Evolutionary conservation across 2,797 vertebrate species (phyloP).

Genomic region (Miichthys miiuy): DNA sequence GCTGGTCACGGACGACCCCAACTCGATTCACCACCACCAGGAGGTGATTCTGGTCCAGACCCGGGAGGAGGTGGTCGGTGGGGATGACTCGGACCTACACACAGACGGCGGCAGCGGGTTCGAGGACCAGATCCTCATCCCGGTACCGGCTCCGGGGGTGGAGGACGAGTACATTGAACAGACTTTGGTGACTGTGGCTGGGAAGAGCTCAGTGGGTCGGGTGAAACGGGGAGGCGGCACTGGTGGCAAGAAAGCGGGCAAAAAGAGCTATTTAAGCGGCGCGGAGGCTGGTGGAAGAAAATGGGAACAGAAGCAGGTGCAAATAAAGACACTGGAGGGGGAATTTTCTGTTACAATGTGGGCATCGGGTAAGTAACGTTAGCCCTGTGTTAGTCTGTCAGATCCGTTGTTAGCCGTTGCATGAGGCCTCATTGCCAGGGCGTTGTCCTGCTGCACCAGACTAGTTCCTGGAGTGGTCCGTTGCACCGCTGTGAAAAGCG

Average conservation of each 20-base stretch:
- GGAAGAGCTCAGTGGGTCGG: slow-evolving; percentile 92
- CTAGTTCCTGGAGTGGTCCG: slow-evolving; percentile 73
- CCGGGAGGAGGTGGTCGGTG: slow-evolving; percentile 97
- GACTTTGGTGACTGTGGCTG: slow-evolving; percentile 95
- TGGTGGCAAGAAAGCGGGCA: slow-evolving; percentile 93
- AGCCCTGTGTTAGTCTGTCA: slow-evolving; percentile 47
- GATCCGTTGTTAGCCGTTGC: slow-evolving; percentile 66
- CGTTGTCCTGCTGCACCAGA: slow-evolving; percentile 86
- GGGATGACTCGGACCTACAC: slow-evolving; percentile 95
- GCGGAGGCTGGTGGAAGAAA: slow-evolving; percentile 91
- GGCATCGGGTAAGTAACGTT: slow-evolving; percentile 93
- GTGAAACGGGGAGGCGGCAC: slow-evolving; percentile 90
- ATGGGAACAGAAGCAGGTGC: slow-evolving; percentile 99
- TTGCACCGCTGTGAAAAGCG: slow-evolving; percentile 33
- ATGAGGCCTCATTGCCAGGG: slow-evolving; percentile 85
- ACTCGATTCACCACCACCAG: slow-evolving; percentile 90
- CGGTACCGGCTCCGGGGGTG: slow-evolving; percentile 93
- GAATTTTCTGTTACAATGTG: slow-evolving; percentile 99
- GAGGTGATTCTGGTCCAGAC: slow-evolving; percentile 99
- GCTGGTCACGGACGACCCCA: slow-evolving; percentile 92
- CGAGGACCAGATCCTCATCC: slow-evolving; percentile 98
- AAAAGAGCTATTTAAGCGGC: slow-evolving; percentile 94
- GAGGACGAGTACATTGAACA: slow-evolving; percentile 98
- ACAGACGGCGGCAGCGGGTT: slow-evolving; percentile 89
- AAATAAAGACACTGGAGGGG: slow-evolving; percentile 99